A percentile compares a stretch with the other conserved stretches of the same genome.
Evolutionary conservation across 2,888 invertebrate species (phyloP).

Genomic region (Agapostemon virescens): DNA sequence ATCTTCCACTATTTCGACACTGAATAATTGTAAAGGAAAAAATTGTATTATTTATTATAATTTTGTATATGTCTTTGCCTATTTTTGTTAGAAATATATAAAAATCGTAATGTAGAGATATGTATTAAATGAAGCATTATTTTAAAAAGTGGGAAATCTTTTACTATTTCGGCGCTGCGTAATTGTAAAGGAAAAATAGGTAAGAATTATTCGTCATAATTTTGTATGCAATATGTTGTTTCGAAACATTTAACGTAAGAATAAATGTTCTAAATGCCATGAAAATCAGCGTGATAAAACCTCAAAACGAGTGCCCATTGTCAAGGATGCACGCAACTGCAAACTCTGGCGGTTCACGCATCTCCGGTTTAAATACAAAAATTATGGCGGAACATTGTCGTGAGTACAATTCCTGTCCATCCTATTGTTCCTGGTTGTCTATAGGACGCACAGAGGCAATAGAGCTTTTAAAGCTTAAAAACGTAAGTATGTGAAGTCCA

Average conservation of each 20-base stretch:
- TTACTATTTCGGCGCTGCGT: background rate
- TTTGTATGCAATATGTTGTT: background rate
- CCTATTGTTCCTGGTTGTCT: slow-evolving; percentile 56
- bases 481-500: slow-evolving; percentile 58
- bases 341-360: slow-evolving; percentile 36
- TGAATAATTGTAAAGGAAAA: too few species aligned
- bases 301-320: slow-evolving; percentile 24
- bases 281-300: slow-evolving; percentile 1
- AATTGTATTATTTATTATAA: too few species aligned
- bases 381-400: slow-evolving; percentile 50
- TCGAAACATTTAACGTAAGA: background rate
- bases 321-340: slow-evolving; percentile 26
- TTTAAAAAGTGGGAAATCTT: background rate
- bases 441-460: slow-evolving; percentile 49
- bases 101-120: too few species aligned
- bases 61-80: too few species aligned
- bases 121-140: background rate
- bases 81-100: too few species aligned
- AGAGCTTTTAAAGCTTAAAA: slow-evolving; percentile 65
- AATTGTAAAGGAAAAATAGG: background rate
- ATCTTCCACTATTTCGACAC: too few species aligned
- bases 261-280: background rate
- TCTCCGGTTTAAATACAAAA: slow-evolving; percentile 50
- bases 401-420: slow-evolving; percentile 36
- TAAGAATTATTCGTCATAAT: background rate